A percentile compares a stretch with the other conserved stretches of the same genome.
These are phyloP conservation scores for Chloromyia formosa DNA, from an alignment of 2,888 invertebrate species.

Conservation along the genomic window DNA sequence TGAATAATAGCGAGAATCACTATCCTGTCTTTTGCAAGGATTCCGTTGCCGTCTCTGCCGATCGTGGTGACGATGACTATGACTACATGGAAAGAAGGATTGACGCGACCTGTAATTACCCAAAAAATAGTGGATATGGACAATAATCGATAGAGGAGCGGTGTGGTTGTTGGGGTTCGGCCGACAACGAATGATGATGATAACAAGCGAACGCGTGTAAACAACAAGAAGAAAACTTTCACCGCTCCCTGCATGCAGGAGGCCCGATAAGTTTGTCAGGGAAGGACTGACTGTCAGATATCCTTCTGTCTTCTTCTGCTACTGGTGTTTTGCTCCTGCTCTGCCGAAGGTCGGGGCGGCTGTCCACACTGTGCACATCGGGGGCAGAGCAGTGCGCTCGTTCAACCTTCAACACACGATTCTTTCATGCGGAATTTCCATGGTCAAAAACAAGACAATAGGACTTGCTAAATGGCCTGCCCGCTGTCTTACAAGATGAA, in stretches of 20 bases:
- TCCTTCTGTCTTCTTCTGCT: not conserved
- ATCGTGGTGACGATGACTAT: not conserved
- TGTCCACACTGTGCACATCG: not conserved
- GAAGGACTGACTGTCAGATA: conserved; percentile 15
- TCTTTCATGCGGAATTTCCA: conserved; percentile 11
- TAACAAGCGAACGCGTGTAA: not conserved
- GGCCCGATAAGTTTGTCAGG: conserved; percentile 18
- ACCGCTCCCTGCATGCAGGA: conserved; percentile 25
- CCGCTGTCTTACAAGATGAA: too few species aligned
- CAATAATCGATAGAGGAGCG: conserved; percentile 24
- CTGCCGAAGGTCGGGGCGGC: not conserved
- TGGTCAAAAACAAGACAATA: not conserved
- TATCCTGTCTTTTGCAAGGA: not conserved
- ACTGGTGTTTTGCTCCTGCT: not conserved
- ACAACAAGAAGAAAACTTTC: conserved; percentile 26
- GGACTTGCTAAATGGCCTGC: not conserved
- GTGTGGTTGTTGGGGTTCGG: not conserved
- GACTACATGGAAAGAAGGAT: not conserved
- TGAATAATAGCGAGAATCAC: conserved; percentile 5
- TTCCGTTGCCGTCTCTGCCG: not conserved
- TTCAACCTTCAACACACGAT: not conserved
- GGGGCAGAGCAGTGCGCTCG: conserved; percentile 11
- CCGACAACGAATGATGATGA: not conserved
- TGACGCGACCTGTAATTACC: conserved; percentile 17
- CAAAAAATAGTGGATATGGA: not conserved